Conservation (phyloP, 2,888 invertebrate genomes). For the Rhamnusium bicolor region DNA sequence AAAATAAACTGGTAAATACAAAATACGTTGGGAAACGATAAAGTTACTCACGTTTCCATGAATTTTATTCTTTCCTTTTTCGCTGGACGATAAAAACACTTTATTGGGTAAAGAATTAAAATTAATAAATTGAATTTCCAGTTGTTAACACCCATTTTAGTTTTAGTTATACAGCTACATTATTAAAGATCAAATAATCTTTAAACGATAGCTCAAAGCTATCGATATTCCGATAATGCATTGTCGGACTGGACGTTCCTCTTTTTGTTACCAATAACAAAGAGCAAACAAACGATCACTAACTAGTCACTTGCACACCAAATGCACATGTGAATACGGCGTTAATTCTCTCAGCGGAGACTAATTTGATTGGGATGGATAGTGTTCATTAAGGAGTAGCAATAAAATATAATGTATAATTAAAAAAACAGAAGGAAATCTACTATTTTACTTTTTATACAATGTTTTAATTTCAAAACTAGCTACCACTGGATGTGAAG, state of each 20-base stretch:
- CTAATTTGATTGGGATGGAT: conserved; percentile 4
- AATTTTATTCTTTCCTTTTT: too few relatives aligned
- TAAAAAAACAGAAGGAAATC: too few relatives aligned
- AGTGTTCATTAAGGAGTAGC: conserved; percentile 41
- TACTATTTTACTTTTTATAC: too few relatives aligned
- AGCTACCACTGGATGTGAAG: too few relatives aligned
- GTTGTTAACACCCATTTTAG: too few relatives aligned
- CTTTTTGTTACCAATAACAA: conserved; percentile 43
- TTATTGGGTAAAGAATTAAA: too few relatives aligned
- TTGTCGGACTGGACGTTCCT: not conserved
- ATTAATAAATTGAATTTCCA: too few relatives aligned
- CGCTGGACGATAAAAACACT: too few relatives aligned
- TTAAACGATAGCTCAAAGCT: not conserved
- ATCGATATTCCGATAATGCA: not conserved
- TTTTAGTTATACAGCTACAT: too few relatives aligned
- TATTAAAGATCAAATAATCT: not conserved
- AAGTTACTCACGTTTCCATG: too few relatives aligned
- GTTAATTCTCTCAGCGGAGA: conserved; percentile 31
- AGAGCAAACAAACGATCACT: conserved; percentile 39
- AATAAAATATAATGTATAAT: conserved; percentile 43
- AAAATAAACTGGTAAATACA: not conserved
- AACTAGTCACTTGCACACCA: conserved; percentile 41
- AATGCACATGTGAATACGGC: conserved; percentile 44
- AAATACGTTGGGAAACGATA: too few relatives aligned
- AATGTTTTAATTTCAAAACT: too few relatives aligned